Base-by-base conservation (phyloP, 2,888 invertebrate genomes). In the Chrysotoxum bicinctum region DNA sequence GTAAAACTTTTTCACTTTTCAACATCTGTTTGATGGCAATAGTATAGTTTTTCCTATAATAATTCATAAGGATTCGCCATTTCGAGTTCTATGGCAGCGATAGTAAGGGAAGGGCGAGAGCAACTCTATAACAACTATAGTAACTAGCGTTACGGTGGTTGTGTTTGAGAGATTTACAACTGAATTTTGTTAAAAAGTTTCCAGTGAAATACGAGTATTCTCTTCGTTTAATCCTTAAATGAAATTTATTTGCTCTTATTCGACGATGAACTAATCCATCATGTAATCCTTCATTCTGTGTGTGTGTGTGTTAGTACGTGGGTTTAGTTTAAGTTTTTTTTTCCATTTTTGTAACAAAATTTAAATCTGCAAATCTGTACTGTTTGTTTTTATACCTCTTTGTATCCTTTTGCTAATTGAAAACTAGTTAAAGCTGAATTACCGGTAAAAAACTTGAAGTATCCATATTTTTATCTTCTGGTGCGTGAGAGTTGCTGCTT, bases 231-330 rank as follows among this genome's bases (percentile, higher is more conserved):
- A 78, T 83, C 83, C 62, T 69, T 74, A 52, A 74, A 69, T 70
- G 62, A 37, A 83, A 78, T 83, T 78, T 78, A 74, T 78, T 78
- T 83, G 10, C 62, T 64, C 48, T 56, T 74, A 78, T 83, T 78
- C 74, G 26, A 78, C 74, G 43, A 52, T 69, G 26, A 69, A 78
- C 62, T 83, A 74, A 69, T 74, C 64, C 74, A 64, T 83, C 78
- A 74, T 35, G 35, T 73, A 79, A 79, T 79, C 73, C 66, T 14
- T 37, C 54, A n/a, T 19, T 12, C 14, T 66, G 26, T 43, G 30
- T 14, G 4, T 16, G 21, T 70, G 5, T 43, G 12, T 30, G 37
- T 70, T 2, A 8, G 43, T 40, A 7, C 43, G 5, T 58, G 12
- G 4, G 10, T 69, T 16, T 60, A 37, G 35, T 50, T 45, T 37